Evolutionary conservation across 2,113 vertebrate genomes (phyloP).

Genomic region (Myanophis thanlyinensis): DNA sequence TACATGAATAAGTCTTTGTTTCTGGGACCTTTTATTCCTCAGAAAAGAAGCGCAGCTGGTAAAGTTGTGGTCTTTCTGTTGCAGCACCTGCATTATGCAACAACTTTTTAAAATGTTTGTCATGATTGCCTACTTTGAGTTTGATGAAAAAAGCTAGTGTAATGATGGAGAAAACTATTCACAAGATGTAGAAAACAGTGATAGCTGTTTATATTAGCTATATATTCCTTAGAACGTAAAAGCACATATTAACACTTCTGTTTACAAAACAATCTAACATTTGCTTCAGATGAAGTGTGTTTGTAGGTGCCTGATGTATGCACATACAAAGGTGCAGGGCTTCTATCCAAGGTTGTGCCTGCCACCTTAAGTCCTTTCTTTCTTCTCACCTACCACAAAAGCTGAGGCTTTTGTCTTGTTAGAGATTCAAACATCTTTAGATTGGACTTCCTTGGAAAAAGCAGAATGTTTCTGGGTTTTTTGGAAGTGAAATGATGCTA

Average conservation of each 20-base stretch:
- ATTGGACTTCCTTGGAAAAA: background rate
- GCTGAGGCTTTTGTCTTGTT: background rate
- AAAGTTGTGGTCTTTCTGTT: background rate
- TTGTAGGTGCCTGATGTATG: background rate
- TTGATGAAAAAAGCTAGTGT: background rate
- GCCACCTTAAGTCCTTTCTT: background rate
- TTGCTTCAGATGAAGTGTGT: constrained; percentile 6
- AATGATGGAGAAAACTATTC: background rate
- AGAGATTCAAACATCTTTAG: background rate
- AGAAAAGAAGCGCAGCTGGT: background rate
- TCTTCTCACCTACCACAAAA: background rate
- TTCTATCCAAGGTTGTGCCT: background rate
- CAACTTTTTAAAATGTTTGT: background rate
- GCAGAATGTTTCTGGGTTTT: background rate
- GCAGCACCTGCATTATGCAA: background rate
- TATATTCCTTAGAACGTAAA: background rate
- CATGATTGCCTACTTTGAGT: background rate
- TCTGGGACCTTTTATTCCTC: background rate
- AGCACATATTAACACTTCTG: background rate
- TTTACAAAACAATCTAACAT: background rate
- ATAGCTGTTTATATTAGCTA: background rate
- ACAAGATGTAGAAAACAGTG: background rate
- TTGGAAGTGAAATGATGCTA: background rate
- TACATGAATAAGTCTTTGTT: background rate
- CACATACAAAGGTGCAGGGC: background rate